Evolutionary conservation across 2,113 vertebrate species (phyloP).

Genomic region (Gymnogyps californianus): DNA sequence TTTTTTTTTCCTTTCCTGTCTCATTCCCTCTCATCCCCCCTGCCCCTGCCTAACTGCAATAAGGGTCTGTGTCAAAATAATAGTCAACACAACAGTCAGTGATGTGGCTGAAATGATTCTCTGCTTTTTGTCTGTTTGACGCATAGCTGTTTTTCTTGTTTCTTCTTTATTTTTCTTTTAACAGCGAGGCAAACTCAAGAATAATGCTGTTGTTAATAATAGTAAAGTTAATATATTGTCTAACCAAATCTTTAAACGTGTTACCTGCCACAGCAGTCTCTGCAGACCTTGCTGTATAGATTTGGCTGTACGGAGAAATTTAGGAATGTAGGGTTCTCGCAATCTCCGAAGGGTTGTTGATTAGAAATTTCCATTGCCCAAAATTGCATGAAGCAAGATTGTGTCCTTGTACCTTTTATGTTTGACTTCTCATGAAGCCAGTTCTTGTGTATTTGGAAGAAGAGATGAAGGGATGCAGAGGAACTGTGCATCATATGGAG

Average conservation of each 20-base stretch:
- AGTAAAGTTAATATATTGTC: not conserved
- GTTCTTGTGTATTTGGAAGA: not conserved
- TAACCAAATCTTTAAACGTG: not conserved
- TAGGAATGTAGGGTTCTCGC: not conserved
- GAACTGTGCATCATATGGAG: not conserved
- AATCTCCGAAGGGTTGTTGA: not conserved
- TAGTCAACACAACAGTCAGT: not conserved
- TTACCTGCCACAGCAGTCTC: not conserved
- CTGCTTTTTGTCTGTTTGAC: not conserved
- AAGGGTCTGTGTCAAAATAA: not conserved
- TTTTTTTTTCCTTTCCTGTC: not conserved
- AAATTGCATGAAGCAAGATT: not conserved
- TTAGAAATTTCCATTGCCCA: not conserved
- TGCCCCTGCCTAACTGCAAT: rapidly evolving
- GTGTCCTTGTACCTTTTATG: not conserved
- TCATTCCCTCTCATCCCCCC: no score
- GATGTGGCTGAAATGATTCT: not conserved
- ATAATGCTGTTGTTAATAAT: not conserved
- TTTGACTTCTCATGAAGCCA: not conserved
- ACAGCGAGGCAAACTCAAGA: not conserved
- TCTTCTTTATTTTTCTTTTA: not conserved
- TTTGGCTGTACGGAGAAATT: not conserved
- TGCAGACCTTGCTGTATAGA: not conserved
- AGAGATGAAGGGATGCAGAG: not conserved
- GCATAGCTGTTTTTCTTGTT: not conserved